These are phyloP conservation scores for Bostrychus sinensis DNA, from an alignment of 2,113 vertebrate genomes.

Conservation along the genomic window DNA sequence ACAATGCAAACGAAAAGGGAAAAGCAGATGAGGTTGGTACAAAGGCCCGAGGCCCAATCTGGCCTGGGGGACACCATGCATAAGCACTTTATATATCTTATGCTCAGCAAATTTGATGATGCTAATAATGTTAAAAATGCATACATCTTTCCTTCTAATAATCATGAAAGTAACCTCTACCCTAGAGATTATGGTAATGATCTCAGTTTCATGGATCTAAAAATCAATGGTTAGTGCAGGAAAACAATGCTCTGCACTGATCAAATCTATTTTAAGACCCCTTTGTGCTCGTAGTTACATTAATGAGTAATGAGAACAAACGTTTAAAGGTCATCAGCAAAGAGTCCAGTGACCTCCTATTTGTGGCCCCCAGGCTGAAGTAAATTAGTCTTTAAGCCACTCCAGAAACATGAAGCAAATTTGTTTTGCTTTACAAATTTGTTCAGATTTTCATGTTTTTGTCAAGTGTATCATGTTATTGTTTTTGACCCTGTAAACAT, in stretches of 20 bases:
- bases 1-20: slow-evolving; percentile 59
- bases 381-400: neutral
- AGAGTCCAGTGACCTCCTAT: slow-evolving; percentile 11
- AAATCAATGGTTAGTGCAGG: slow-evolving; percentile 8
- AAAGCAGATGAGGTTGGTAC: slow-evolving; percentile 39
- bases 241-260: slow-evolving; percentile 20
- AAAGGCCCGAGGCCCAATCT: slow-evolving; percentile 5
- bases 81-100: neutral
- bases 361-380: slow-evolving; percentile 4
- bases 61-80: slow-evolving; percentile 1
- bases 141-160: neutral
- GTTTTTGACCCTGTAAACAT: slow-evolving; percentile 23
- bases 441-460: neutral
- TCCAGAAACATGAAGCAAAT: neutral
- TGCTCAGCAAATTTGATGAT: neutral
- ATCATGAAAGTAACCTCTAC: neutral
- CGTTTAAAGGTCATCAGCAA: slow-evolving; percentile 27
- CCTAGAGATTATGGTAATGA: neutral
- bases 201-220: slow-evolving; percentile 3
- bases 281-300: neutral
- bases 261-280: slow-evolving; percentile 6
- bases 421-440: neutral
- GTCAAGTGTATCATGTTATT: neutral
- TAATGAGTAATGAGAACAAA: slow-evolving; percentile 37
- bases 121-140: neutral